These are phyloP conservation scores for Lepidocyrtinus sp. DNA, from an alignment of 2,888 invertebrate species.

Conservation along the genomic window DNA sequence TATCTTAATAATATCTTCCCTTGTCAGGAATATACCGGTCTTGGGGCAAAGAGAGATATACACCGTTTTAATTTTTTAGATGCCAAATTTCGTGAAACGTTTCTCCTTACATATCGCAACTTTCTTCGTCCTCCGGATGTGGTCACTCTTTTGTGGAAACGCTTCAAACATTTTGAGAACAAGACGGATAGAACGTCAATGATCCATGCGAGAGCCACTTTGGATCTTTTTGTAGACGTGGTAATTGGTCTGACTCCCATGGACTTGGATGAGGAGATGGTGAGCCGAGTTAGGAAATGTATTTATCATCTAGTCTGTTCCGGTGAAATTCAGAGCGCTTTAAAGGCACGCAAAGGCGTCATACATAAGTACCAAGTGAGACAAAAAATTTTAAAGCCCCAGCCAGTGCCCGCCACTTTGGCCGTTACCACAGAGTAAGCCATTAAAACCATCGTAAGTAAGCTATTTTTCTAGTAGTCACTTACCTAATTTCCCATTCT, in stretches of 20 bases:
- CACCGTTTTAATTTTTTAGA: conserved; percentile 75
- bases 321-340: conserved; percentile 93
- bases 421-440: conserved; percentile 76
- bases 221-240: conserved; percentile 93
- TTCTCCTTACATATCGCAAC: conserved; percentile 97
- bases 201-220: conserved; percentile 84
- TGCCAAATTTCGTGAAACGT: conserved; percentile 97
- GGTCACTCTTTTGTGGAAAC: conserved; percentile 87
- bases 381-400: conserved; percentile 75
- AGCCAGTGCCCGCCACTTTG: conserved; percentile 74
- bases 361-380: conserved; percentile 84
- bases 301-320: conserved; percentile 93
- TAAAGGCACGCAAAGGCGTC: conserved; percentile 89
- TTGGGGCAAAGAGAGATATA: no score
- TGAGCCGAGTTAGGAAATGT: conserved; percentile 90
- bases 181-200: conserved; percentile 64
- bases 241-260: conserved; percentile 94
- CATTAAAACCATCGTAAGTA: background rate
- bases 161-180: conserved; percentile 79
- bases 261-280: conserved; percentile 86
- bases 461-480: background rate
- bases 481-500: background rate
- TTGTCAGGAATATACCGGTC: no score
- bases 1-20: conserved; percentile 19
- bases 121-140: conserved; percentile 91